Evolutionary conservation across 2,888 invertebrate species (phyloP).

Genomic region (Kryphioiulus occultus): DNA sequence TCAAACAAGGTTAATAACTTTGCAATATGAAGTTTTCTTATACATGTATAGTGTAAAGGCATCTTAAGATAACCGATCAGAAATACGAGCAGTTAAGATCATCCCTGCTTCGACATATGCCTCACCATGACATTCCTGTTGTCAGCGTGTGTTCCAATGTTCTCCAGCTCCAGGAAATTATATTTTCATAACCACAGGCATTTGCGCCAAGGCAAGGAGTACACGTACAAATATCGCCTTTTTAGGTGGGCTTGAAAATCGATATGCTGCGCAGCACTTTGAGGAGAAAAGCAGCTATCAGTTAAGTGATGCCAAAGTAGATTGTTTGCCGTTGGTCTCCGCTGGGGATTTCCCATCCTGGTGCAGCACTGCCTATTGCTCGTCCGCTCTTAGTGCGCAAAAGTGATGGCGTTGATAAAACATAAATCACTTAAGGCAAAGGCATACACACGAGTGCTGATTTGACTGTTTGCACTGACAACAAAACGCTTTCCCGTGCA

Average conservation of each 20-base stretch:
- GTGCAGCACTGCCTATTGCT: not conserved
- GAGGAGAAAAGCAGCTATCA: slow-evolving; percentile 24
- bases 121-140: not conserved
- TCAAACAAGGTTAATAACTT: no score
- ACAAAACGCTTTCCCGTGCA: slow-evolving; percentile 11
- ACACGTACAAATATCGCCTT: not conserved
- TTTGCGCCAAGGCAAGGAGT: not conserved
- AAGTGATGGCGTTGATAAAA: slow-evolving; percentile 20
- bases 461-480: slow-evolving; percentile 14
- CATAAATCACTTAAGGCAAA: slow-evolving; percentile 31
- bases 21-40: not conserved
- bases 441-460: not conserved
- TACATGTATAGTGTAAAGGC: not conserved
- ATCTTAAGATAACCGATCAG: no score
- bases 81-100: not conserved
- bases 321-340: not conserved
- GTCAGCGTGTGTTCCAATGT: not conserved
- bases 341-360: not conserved
- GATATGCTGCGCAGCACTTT: slow-evolving; percentile 4
- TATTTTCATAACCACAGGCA: slow-evolving; percentile 19
- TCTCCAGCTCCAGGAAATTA: slow-evolving; percentile 2
- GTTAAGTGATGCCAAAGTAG: slow-evolving; percentile 30
- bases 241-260: not conserved
- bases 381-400: not conserved
- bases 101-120: not conserved